phyloP scores from a whole-genome alignment of 2,113 vertebrate species.

The Nestor notabilis region DNA sequence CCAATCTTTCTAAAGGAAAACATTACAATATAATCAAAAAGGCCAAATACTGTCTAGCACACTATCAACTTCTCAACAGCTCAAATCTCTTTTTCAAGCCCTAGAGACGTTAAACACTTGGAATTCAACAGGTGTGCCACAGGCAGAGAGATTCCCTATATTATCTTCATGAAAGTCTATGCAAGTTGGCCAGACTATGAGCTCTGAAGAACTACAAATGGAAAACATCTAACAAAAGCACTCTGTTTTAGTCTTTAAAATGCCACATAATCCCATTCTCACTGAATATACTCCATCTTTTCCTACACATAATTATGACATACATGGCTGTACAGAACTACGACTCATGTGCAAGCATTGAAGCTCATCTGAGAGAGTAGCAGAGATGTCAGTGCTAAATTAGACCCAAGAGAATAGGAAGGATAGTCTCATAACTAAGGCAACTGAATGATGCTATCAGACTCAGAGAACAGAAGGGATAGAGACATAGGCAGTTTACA shows the following conservation, averaged over 20 bases:
- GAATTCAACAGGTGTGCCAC: not conserved
- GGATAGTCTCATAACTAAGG: not conserved
- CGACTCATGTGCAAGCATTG: not conserved
- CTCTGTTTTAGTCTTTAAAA: not conserved
- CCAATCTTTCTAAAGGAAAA: not conserved
- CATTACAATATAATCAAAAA: not conserved
- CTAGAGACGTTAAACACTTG: not conserved
- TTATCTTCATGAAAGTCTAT: not conserved
- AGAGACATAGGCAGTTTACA: not conserved
- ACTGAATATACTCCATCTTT: not conserved
- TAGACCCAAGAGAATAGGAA: not conserved
- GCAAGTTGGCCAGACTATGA: not conserved
- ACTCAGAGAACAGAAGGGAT: not conserved
- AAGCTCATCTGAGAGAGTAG: not conserved
- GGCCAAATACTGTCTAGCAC: not conserved
- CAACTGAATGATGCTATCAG: not conserved
- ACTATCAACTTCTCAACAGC: not conserved
- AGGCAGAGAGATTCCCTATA: not conserved
- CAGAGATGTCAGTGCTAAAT: not conserved
- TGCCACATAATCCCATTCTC: not conserved
- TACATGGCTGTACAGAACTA: accelerated
- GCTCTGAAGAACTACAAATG: not conserved
- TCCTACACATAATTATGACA: not conserved
- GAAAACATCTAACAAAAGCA: not conserved
- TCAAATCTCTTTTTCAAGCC: not conserved